These are phyloP conservation scores for Oncorhynchus keta DNA, from an alignment of 2,113 vertebrate genomes.

Conservation along the genomic window DNA sequence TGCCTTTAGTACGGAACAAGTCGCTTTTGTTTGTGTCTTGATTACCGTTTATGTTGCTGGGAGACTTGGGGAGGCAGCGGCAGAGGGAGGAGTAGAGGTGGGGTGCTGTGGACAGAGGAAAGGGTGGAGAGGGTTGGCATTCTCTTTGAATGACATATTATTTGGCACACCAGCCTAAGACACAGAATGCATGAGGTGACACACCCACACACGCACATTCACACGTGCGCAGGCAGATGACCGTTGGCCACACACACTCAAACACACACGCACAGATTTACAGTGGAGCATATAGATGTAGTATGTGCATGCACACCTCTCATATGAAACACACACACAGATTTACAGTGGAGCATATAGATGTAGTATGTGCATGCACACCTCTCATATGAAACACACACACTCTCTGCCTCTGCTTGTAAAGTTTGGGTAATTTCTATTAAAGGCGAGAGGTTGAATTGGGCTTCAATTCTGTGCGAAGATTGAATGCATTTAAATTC, in stretches of 20 bases:
- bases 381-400: too few species aligned
- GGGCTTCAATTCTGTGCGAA: too few species aligned
- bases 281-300: too few species aligned
- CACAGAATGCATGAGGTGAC: not conserved
- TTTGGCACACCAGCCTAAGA: constrained; percentile 33
- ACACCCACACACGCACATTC: not conserved
- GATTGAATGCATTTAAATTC: too few species aligned
- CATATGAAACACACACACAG: not conserved
- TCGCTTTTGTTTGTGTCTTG: constrained; percentile 54
- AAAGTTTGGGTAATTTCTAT: too few species aligned
- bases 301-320: too few species aligned
- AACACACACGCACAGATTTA: not conserved
- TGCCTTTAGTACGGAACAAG: constrained; percentile 34
- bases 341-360: not conserved
- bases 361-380: too few species aligned
- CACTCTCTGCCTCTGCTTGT: too few species aligned
- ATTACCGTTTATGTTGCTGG: constrained; percentile 52
- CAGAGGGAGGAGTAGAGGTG: constrained; percentile 22
- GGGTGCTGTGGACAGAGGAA: constrained; percentile 16
- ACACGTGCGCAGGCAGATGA: not conserved
- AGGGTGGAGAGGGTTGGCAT: constrained; percentile 32
- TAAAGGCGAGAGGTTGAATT: too few species aligned
- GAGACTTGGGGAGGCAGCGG: constrained; percentile 37
- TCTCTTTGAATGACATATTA: constrained; percentile 46
- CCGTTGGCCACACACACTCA: not conserved